Conservation (phyloP, 2,113 vertebrate genomes). For the Agapornis roseicollis region DNA sequence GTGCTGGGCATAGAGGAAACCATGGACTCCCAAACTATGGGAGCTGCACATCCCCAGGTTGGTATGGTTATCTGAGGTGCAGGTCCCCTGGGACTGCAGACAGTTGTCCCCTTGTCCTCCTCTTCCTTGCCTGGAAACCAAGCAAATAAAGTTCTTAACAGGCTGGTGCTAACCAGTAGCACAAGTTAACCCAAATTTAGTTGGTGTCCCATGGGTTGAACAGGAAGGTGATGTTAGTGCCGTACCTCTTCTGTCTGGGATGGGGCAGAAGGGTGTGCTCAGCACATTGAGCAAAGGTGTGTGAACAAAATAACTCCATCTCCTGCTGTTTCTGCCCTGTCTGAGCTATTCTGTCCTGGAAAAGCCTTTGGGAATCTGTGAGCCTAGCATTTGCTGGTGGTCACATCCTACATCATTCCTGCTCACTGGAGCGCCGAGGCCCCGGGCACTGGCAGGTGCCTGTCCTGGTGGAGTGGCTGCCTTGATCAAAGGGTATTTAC, state of each 20-base stretch:
- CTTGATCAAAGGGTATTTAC: not conserved
- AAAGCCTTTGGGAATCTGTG: not conserved
- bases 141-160: not conserved
- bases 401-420: not conserved
- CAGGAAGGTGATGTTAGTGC: not conserved
- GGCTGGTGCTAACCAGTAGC: not conserved
- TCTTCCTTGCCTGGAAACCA: not conserved
- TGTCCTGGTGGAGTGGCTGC: not conserved
- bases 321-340: not conserved
- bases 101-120: not conserved
- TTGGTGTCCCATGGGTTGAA: not conserved
- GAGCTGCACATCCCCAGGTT: not conserved
- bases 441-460: not conserved
- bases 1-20: accelerated
- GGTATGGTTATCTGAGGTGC: not conserved
- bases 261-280: not conserved
- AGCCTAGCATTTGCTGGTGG: accelerated
- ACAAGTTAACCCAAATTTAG: not conserved
- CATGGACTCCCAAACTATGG: not conserved
- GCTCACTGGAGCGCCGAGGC: accelerated
- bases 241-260: not conserved
- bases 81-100: not conserved
- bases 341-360: not conserved
- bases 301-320: not conserved
- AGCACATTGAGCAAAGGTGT: not conserved